Base-by-base conservation (phyloP, 2,888 invertebrate species). In the Sepioteuthis lessoniana region DNA sequence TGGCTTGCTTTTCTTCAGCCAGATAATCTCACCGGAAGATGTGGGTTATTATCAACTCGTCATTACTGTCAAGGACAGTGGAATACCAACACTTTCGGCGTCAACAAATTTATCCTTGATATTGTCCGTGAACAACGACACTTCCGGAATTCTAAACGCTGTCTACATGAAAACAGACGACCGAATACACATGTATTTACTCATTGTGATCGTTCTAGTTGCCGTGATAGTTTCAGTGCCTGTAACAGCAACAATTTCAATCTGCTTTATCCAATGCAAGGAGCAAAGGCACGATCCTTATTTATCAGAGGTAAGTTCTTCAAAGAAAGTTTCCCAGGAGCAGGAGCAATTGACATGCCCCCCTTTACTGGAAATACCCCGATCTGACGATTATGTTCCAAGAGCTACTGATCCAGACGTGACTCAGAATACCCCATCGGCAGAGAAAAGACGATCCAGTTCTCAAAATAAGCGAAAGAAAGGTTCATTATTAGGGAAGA, bases 181-280 rank as follows among this genome's bases (percentile, higher is more conserved):
- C n/a, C 76, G 76, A 10, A 76, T 76, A n/a, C 76, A 76, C n/a
- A 76, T 76, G 76, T 76, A 76, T 76, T n/a, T 76, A 76, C 76
- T 76, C n/a, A 76, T 76, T 76, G 76, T 76, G 0, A 76, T 76
- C 10, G 76, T 76, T 10, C 10, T 76, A 76, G 76, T 76, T n/a
- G 76, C 76, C 7, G 76, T 76, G n/a, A 76, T 76, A 8, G n/a
- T 76, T n/a, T n/a, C 76, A 1, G 76, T 76, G n/a, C 76, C 76
- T 2, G 76, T 76, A 16, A 76, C 76, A 13, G 76, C 76, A 1
- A 76, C 76, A 3, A 76, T 76, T 76, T 76, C 76, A 16, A 76
- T 76, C 76, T 76, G 76, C n/a, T 76, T 76, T 19, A 76, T 76
- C 13, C 76, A 76, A n/a, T 76, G 76, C n/a, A 76, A 76, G n/a